phyloP scores from a whole-genome alignment of 2,113 vertebrate species.

The Myrmecobius fasciatus region DNA sequence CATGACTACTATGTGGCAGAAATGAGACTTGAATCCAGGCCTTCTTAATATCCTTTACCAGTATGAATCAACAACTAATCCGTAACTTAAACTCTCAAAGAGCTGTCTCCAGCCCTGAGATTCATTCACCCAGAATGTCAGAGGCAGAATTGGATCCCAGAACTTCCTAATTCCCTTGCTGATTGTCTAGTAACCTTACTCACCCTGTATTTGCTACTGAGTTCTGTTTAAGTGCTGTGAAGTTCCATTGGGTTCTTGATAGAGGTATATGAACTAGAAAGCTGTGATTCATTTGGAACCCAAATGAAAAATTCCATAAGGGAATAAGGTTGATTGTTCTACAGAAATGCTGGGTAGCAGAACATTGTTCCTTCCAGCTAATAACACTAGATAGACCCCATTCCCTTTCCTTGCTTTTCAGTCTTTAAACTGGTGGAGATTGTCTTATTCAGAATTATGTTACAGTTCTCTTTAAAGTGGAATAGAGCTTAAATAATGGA shows the following conservation, averaged over 20 bases:
- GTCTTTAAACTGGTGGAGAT: neutral
- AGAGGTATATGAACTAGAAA: neutral
- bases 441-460: neutral
- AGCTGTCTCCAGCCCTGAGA: too few relatives aligned
- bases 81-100: too few relatives aligned
- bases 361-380: constrained; percentile 14
- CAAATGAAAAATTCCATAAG: neutral
- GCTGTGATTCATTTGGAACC: neutral
- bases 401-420: neutral
- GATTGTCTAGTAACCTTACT: too few relatives aligned
- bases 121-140: too few relatives aligned
- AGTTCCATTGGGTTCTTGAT: neutral
- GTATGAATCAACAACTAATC: too few relatives aligned
- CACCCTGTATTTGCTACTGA: too few relatives aligned
- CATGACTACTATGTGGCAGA: neutral
- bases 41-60: neutral
- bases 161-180: too few relatives aligned
- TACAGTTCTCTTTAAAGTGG: neutral
- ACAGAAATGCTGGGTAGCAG: neutral
- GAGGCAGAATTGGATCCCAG: too few relatives aligned
- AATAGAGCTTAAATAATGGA: neutral
- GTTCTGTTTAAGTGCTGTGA: too few relatives aligned
- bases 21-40: neutral
- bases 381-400: neutral
- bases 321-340: neutral